Conservation (phyloP, 2,888 invertebrate genomes). For the Megalurothrips usitatus region DNA sequence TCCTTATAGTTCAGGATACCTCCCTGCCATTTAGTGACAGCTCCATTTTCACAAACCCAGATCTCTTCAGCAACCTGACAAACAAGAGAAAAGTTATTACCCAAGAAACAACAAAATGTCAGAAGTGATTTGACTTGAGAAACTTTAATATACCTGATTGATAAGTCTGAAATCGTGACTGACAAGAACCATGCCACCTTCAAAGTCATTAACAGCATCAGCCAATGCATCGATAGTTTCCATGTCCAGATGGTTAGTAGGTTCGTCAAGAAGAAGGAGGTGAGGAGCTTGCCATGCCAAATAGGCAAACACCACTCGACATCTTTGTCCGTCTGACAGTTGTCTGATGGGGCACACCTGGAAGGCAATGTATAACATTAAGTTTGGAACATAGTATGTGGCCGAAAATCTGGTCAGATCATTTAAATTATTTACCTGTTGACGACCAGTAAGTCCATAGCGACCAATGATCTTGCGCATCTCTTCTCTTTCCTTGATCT, state of each 20-base stretch:
- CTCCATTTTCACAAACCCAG: slow-evolving; percentile 97
- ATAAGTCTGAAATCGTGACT: slow-evolving; percentile 99
- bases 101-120: slow-evolving; percentile 29
- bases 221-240: slow-evolving; percentile 97
- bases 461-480: slow-evolving; percentile 99
- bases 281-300: slow-evolving; percentile 97
- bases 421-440: slow-evolving; percentile 61
- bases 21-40: slow-evolving; percentile 95
- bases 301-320: slow-evolving; percentile 98
- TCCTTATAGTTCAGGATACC: slow-evolving; percentile 96
- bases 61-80: slow-evolving; percentile 94
- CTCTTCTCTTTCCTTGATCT: slow-evolving; percentile 95
- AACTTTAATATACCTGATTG: slow-evolving; percentile 70
- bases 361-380: slow-evolving; percentile 31
- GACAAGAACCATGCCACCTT: slow-evolving; percentile 97
- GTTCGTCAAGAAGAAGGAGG: slow-evolving; percentile 77
- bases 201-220: slow-evolving; percentile 95
- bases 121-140: slow-evolving; percentile 23
- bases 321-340: slow-evolving; percentile 95
- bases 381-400: neutral
- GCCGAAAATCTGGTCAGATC: neutral
- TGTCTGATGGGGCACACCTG: slow-evolving; percentile 90
- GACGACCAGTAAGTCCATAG: slow-evolving; percentile 94
- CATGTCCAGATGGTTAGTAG: slow-evolving; percentile 95
- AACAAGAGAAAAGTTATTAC: slow-evolving; percentile 31